Percentiles rank a stretch among this genome's conserved stretches.
phyloP scores from a whole-genome alignment of 2,113 vertebrate genomes.

The Cyanoliseus patagonus region DNA sequence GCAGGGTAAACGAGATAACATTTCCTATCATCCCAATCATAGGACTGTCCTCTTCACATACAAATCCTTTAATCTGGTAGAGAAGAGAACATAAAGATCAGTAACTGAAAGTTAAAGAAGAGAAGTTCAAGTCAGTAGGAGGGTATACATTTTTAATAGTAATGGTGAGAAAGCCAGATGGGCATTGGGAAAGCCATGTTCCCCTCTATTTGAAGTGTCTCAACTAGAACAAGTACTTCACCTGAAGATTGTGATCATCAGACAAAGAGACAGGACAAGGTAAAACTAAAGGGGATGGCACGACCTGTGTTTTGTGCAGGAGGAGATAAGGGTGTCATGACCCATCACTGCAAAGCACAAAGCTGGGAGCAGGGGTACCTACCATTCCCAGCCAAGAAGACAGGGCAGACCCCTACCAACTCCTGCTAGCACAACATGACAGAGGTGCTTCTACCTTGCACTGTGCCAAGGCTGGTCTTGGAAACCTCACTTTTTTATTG shows the following conservation, averaged over 20 bases:
- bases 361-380: not conserved
- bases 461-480: not conserved
- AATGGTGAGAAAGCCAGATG: not conserved
- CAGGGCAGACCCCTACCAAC: not conserved
- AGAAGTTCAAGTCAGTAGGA: not conserved
- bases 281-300: fast-evolving
- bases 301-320: fast-evolving
- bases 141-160: not conserved
- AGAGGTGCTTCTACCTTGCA: not conserved
- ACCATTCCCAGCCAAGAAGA: not conserved
- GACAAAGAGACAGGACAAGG: not conserved
- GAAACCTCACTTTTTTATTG: not conserved
- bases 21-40: not conserved
- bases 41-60: not conserved
- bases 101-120: not conserved
- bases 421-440: not conserved
- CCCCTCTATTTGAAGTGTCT: not conserved
- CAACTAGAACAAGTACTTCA: not conserved
- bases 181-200: not conserved
- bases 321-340: not conserved
- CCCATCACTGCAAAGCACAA: not conserved
- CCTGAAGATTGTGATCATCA: not conserved
- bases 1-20: not conserved
- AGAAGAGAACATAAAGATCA: not conserved
- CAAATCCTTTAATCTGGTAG: not conserved